Evolutionary conservation across 64 coral and sea anemone species (phyloP).

Genomic region (Trachythela sp.): DNA sequence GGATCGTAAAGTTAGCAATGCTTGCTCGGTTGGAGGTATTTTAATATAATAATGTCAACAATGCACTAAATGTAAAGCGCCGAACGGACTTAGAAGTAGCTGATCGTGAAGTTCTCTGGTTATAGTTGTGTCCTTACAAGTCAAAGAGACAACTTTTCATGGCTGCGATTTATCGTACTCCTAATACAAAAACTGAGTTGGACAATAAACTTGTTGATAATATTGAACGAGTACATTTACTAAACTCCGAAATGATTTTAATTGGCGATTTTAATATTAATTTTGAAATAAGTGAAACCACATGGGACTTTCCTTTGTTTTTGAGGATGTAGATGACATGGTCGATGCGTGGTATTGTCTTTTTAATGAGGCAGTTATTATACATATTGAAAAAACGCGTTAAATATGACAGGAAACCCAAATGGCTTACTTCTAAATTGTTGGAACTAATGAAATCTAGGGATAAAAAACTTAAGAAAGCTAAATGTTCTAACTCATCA

Average conservation of each 20-base stretch:
- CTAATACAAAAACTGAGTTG: constrained; percentile 16
- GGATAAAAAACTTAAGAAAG: constrained; percentile 11
- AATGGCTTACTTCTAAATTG: constrained; percentile 1
- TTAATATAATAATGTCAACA: constrained; percentile 40
- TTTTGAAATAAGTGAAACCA: neutral
- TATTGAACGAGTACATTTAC: constrained; percentile 52
- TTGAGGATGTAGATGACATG: constrained; percentile 45
- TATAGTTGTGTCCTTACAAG: constrained; percentile 55
- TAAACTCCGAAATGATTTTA: constrained; percentile 48
- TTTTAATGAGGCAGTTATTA: neutral
- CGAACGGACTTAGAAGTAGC: constrained; percentile 34
- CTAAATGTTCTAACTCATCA: neutral
- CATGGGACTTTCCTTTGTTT: constrained; percentile 48
- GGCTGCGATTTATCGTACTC: constrained; percentile 50
- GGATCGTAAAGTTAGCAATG: constrained; percentile 20
- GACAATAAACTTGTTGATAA: constrained; percentile 35
- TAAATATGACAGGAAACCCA: neutral
- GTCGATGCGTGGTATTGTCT: constrained; percentile 25
- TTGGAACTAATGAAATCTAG: neutral
- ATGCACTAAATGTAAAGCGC: constrained; percentile 19
- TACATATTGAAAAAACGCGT: neutral
- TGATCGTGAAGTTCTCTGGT: constrained; percentile 43
- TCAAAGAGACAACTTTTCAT: constrained; percentile 52
- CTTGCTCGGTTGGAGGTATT: constrained; percentile 35
- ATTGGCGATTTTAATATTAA: constrained; percentile 55